Evolutionary conservation across 2,113 vertebrate genomes (phyloP).

Genomic region (Vombatus ursinus): DNA sequence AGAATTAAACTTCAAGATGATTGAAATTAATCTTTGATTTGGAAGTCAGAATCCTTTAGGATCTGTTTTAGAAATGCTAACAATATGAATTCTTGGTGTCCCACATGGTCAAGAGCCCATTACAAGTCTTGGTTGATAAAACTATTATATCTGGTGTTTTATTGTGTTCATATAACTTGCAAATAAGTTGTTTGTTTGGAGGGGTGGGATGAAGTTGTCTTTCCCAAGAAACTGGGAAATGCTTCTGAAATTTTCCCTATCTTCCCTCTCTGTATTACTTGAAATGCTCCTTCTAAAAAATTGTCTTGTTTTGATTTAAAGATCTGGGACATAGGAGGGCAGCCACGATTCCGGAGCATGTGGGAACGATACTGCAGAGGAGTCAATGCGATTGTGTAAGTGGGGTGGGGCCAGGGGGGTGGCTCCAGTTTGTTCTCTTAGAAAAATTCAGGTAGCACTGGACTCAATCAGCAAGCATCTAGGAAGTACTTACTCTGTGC

Average conservation of each 20-base stretch:
- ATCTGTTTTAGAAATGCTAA: neutral
- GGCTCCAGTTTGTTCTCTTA: neutral
- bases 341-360: conserved; percentile 99
- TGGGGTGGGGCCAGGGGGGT: neutral
- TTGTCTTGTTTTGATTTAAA: conserved; percentile 75
- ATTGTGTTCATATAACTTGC: neutral
- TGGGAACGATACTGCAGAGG: conserved; percentile 99
- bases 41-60: neutral
- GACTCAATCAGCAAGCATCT: neutral
- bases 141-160: neutral
- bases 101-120: neutral
- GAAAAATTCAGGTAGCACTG: neutral
- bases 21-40: neutral
- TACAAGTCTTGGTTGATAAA: neutral
- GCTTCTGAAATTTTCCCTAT: neutral
- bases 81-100: neutral
- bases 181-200: neutral
- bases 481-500: neutral
- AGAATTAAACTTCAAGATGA: neutral
- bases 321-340: conserved; percentile 99
- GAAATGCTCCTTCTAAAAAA: conserved; percentile 12
- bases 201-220: neutral
- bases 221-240: neutral
- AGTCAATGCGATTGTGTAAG: conserved; percentile 99
- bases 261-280: neutral